A percentile compares a stretch with the other conserved stretches of the same genome.
These are phyloP conservation scores for Cyclura pinguis DNA, from an alignment of 2,797 vertebrate genomes.

Conservation along the genomic window DNA sequence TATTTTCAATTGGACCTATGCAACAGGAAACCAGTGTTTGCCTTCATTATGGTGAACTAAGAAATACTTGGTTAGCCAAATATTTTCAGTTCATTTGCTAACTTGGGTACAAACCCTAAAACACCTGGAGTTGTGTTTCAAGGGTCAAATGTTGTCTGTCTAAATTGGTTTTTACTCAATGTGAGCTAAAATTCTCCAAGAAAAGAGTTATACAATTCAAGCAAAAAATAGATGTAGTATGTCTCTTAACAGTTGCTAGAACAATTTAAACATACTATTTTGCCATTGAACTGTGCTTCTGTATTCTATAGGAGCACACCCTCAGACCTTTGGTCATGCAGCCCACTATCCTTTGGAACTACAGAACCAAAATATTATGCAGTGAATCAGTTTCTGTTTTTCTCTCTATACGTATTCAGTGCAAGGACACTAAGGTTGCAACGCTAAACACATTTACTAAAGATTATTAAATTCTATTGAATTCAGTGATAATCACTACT, in stretches of 20 bases:
- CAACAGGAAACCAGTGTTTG: background rate
- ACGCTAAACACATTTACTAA: background rate
- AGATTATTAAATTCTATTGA: background rate
- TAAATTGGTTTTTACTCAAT: background rate
- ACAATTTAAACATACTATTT: background rate
- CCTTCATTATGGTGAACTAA: background rate
- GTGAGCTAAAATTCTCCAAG: background rate
- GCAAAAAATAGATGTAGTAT: background rate
- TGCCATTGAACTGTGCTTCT: background rate
- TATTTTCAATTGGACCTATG: constrained; percentile 42
- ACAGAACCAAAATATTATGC: background rate
- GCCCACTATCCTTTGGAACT: background rate
- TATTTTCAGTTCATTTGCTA: background rate
- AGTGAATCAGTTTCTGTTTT: constrained; percentile 4
- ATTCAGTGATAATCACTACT: background rate
- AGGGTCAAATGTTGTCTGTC: background rate
- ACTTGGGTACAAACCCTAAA: background rate
- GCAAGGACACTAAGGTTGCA: background rate
- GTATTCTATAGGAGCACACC: background rate
- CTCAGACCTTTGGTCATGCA: background rate
- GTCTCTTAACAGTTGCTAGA: background rate
- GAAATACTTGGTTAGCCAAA: background rate
- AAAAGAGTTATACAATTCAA: background rate
- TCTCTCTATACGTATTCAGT: background rate
- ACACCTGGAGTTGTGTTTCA: background rate